Evolutionary conservation across 2,113 vertebrate species (phyloP).

Genomic region (Macquaria australasica): DNA sequence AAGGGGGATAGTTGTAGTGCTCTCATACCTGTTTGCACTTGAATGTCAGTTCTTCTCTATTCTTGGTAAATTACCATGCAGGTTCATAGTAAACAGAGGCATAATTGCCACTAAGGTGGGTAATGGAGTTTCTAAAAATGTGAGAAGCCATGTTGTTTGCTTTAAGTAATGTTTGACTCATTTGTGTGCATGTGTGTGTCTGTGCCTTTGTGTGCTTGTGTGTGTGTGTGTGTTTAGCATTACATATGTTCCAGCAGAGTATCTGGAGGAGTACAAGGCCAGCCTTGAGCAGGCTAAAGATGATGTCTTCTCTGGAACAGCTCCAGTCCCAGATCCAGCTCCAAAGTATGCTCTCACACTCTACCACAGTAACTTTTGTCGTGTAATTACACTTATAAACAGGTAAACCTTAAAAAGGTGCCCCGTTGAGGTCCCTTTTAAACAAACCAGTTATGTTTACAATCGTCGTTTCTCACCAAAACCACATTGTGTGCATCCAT

Average conservation of each 20-base stretch:
- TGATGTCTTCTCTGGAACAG: conserved; percentile 65
- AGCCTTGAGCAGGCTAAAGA: conserved; percentile 82
- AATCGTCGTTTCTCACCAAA: not conserved
- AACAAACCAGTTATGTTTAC: not conserved
- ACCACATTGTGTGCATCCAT: not conserved
- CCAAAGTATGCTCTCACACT: conserved; percentile 67
- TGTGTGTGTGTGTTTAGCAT: conserved; percentile 86
- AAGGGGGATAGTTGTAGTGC: not conserved
- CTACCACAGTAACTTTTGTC: no score
- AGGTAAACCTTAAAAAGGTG: not conserved
- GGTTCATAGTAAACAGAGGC: conserved; percentile 10
- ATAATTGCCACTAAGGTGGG: conserved; percentile 13
- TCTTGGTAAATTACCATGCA: conserved; percentile 26
- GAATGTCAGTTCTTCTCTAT: conserved; percentile 14
- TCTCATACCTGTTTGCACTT: conserved; percentile 19
- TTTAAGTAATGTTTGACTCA: conserved; percentile 50
- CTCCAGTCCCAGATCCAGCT: conserved; percentile 22
- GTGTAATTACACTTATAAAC: not conserved
- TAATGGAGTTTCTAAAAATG: conserved; percentile 26
- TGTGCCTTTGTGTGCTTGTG: conserved; percentile 31
- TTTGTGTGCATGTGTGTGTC: conserved; percentile 26
- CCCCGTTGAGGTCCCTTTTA: not conserved
- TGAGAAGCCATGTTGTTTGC: not conserved
- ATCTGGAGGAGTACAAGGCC: conserved; percentile 91
- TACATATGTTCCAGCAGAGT: conserved; percentile 93